A percentile compares a stretch with the other conserved stretches of the same genome.
Conservation (phyloP, 2,888 invertebrate species). For the Caenorhabditis virilis region DNA sequence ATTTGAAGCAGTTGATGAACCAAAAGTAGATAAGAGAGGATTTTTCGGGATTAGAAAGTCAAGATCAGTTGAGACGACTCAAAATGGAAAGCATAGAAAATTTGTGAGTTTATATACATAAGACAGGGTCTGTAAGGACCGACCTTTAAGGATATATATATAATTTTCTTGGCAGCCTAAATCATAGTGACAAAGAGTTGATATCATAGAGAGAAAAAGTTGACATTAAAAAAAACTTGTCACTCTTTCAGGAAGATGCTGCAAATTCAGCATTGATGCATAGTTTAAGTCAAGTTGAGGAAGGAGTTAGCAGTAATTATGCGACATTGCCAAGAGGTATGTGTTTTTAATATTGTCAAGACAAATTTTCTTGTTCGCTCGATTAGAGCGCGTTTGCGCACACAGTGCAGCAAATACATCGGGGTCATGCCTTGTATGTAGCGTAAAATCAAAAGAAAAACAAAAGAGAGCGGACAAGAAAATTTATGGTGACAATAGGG, state of each 20-base stretch:
- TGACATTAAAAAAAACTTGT: not conserved
- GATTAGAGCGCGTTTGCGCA: too few species aligned
- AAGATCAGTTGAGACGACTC: slow-evolving; percentile 61
- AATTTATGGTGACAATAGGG: too few species aligned
- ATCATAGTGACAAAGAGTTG: too few species aligned
- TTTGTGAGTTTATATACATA: slow-evolving; percentile 25
- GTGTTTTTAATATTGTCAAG: not conserved
- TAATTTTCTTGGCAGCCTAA: too few species aligned
- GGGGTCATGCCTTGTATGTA: too few species aligned
- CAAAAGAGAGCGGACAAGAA: too few species aligned
- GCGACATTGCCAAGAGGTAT: slow-evolving; percentile 51
- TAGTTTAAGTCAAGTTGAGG: slow-evolving; percentile 42
- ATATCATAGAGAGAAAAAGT: too few species aligned
- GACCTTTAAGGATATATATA: too few species aligned
- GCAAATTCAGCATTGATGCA: slow-evolving; percentile 39
- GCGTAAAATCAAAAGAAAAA: too few species aligned
- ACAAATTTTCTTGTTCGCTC: not conserved
- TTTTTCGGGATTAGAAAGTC: slow-evolving; percentile 66
- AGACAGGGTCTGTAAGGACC: too few species aligned
- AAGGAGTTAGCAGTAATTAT: slow-evolving; percentile 43
- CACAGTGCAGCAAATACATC: too few species aligned
- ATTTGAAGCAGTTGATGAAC: slow-evolving; percentile 63
- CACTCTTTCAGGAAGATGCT: slow-evolving; percentile 23
- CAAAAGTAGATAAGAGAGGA: slow-evolving; percentile 45
- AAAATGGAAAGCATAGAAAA: slow-evolving; percentile 36